Evolutionary conservation across 2,888 invertebrate species (phyloP).

Genomic region (Plagodis dolabraria): DNA sequence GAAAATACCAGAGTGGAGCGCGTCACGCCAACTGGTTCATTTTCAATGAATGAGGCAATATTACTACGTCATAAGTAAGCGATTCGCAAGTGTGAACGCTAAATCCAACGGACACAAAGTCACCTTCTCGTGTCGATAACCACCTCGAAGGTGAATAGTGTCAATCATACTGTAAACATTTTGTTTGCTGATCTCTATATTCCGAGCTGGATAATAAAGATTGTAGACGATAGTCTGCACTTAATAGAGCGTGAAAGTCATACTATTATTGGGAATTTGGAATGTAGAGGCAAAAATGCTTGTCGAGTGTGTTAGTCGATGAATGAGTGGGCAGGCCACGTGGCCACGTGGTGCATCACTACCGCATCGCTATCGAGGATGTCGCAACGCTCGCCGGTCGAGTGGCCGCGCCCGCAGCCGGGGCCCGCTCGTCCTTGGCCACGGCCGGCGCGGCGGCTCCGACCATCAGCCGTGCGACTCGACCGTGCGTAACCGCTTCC

Average conservation of each 20-base stretch:
- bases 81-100: slow-evolving; percentile 58
- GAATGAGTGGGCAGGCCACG: slow-evolving; percentile 9
- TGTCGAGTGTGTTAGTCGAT: slow-evolving; percentile 4
- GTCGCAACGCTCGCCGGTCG: slow-evolving; percentile 60
- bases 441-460: slow-evolving; percentile 48
- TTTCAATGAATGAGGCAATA: slow-evolving; percentile 46
- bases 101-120: slow-evolving; percentile 64
- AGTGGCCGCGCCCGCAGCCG: slow-evolving; percentile 56
- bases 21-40: slow-evolving; percentile 28
- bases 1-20: slow-evolving; percentile 19
- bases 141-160: slow-evolving; percentile 53
- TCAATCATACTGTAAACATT: slow-evolving; percentile 47
- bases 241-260: slow-evolving; percentile 27
- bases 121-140: slow-evolving; percentile 59
- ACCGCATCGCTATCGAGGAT: slow-evolving; percentile 48
- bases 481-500: slow-evolving; percentile 74
- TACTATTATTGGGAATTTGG: slow-evolving; percentile 8
- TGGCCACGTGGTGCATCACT: slow-evolving; percentile 31
- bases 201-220: slow-evolving; percentile 23
- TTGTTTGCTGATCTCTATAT: slow-evolving; percentile 31
- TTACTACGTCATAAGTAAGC: slow-evolving; percentile 45
- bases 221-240: slow-evolving; percentile 10
- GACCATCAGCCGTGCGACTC: slow-evolving; percentile 47
- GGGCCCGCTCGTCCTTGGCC: slow-evolving; percentile 69
- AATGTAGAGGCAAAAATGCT: slow-evolving; percentile 2